These are phyloP conservation scores for Itoplectis maculator DNA, from an alignment of 2,888 invertebrate genomes.

Conservation along the genomic window DNA sequence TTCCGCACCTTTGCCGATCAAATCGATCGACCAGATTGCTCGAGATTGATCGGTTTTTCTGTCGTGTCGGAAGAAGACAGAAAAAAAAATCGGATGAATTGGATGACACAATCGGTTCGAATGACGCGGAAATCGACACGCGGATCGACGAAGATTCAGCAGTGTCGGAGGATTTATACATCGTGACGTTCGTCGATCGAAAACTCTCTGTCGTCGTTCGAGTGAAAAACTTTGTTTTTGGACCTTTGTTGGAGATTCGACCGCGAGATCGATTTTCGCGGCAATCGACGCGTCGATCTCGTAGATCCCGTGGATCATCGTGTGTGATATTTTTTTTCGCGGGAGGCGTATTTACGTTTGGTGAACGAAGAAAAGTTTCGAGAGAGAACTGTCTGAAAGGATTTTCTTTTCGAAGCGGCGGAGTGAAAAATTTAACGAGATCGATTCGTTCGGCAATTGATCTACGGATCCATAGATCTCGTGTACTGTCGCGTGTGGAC, in stretches of 20 bases:
- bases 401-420: neutral
- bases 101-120: neutral
- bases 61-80: neutral
- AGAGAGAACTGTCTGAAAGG: neutral
- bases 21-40: neutral
- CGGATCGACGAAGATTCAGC: slow-evolving; percentile 33
- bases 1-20: neutral
- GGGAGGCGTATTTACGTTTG: neutral
- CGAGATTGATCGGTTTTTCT: neutral
- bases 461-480: neutral
- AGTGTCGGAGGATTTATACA: slow-evolving; percentile 49
- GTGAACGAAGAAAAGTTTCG: neutral
- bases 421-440: neutral
- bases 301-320: slow-evolving; percentile 23
- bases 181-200: slow-evolving; percentile 37
- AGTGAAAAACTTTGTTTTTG: slow-evolving; percentile 19
- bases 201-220: neutral
- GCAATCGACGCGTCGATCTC: slow-evolving; percentile 2
- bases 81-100: slow-evolving; percentile 10
- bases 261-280: neutral
- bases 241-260: slow-evolving; percentile 2
- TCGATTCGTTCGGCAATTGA: neutral
- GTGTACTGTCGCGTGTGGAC: slow-evolving; percentile 1
- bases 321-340: neutral
- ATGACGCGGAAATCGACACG: slow-evolving; percentile 1